Evolutionary conservation across 2,113 vertebrate genomes (phyloP).

Genomic region (Lanius collurio): DNA sequence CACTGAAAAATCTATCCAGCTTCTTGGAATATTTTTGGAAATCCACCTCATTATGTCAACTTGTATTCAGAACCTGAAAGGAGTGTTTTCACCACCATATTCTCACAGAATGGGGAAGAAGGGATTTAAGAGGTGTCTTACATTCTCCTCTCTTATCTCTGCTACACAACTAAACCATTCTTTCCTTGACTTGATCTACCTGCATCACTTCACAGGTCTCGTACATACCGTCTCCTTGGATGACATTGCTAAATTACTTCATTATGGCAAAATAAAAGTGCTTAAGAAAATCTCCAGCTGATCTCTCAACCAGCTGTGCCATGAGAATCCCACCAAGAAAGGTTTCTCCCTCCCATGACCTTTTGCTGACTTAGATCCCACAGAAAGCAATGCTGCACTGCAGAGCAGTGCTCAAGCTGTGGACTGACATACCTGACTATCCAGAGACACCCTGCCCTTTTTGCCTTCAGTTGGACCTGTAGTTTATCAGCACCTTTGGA

Average conservation of each 20-base stretch:
- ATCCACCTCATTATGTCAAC: not conserved
- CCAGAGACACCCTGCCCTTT: not conserved
- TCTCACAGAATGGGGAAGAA: not conserved
- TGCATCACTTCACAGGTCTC: not conserved
- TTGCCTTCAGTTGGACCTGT: not conserved
- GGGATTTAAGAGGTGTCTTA: not conserved
- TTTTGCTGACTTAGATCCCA: not conserved
- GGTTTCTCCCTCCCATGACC: not conserved
- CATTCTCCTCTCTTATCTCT: not conserved
- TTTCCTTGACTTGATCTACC: not conserved
- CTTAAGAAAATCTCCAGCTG: not conserved
- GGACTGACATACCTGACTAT: not conserved
- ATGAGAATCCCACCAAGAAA: not conserved
- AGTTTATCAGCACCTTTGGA: constrained; percentile 5
- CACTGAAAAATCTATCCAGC: not conserved
- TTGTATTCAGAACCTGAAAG: not conserved
- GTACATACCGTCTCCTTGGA: not conserved
- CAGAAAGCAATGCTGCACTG: not conserved
- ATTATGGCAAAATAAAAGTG: not conserved
- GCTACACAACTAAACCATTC: not conserved
- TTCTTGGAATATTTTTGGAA: constrained; percentile 17
- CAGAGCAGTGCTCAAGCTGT: not conserved
- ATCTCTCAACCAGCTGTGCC: not conserved
- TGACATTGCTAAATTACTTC: not conserved
- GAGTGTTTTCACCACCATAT: not conserved